These are phyloP conservation scores for Tubulanus polymorphus DNA, from an alignment of 2,888 invertebrate species.

Conservation along the genomic window DNA sequence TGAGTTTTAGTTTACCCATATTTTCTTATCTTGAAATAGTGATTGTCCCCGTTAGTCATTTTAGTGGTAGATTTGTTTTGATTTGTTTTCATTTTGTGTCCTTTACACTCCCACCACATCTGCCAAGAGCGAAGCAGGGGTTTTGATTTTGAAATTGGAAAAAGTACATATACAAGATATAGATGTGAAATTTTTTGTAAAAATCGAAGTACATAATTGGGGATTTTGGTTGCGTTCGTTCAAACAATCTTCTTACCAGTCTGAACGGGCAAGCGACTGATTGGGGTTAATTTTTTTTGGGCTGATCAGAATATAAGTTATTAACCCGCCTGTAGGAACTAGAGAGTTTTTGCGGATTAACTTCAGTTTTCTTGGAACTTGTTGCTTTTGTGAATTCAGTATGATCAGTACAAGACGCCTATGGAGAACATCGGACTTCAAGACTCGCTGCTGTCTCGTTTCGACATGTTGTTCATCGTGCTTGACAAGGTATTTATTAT, in stretches of 20 bases:
- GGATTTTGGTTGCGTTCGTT: neutral
- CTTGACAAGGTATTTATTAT: constrained; percentile 69
- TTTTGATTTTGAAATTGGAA: too few species aligned
- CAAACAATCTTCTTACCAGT: too few species aligned
- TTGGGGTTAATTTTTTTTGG: too few species aligned
- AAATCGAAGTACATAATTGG: neutral
- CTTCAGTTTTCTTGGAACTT: too few species aligned
- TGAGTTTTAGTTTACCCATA: constrained; percentile 52
- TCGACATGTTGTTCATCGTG: constrained; percentile 96
- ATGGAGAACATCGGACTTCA: constrained; percentile 99
- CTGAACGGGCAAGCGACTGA: too few species aligned
- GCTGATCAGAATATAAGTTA: too few species aligned
- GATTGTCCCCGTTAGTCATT: constrained; percentile 1
- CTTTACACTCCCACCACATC: neutral
- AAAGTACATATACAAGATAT: neutral
- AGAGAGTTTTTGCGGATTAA: too few species aligned
- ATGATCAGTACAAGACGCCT: constrained; percentile 97
- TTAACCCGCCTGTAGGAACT: too few species aligned
- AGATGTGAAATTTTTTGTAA: neutral
- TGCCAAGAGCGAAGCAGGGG: too few species aligned
- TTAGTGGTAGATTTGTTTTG: too few species aligned
- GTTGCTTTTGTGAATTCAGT: too few species aligned
- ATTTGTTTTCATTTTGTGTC: neutral
- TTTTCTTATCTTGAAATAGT: neutral
- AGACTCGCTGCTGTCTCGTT: constrained; percentile 80